Evolutionary conservation across 2,797 vertebrate species (phyloP), one percentile per base, ranked within the genome.

Genomic region (Hippocampus kuda): DNA sequence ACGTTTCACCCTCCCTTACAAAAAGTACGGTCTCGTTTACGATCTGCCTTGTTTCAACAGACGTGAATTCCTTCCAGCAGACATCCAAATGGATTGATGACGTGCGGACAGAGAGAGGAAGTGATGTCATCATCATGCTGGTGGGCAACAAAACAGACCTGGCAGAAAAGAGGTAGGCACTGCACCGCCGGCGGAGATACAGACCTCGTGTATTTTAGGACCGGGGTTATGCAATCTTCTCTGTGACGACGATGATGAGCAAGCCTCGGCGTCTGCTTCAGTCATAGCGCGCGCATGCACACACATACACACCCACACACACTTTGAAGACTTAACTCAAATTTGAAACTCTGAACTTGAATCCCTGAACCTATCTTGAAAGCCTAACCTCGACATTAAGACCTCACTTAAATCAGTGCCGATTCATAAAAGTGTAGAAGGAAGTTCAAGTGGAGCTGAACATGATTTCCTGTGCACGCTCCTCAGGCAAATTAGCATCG

Each of bases 81-180:
- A 96, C 94, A 59, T 93, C 93, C 41, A 95, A 96, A 83, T 96
- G 94, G 94, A 96, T 96, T 1, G 94, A 95, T 41, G 94, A 96
- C 0, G 94, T 96, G 84, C 89, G 94, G 86, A 95, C 94, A 77
- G 94, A 96, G 91, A 84, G 94, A 81, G 94, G 94, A 88, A 94
- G 94, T 76, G 94, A 96, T 68, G 94, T 96, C 84, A 95, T 96
- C 85, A 95, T 96, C 68, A 95, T 96, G 94, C 90, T 96, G 1
- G 94, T 96, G 54, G 94, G 94, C 85, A 96, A 96, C 77, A 96
- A 96, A 87, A 96, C 94, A 56, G 94, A 96, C 78, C 89, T 96
- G 74, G 93, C 91, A 22, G 94, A 96, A 76, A 96, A 96, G 83
- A 93, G 94, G 94, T 94, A 13, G 0, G 66, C 3, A 8, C 26